phyloP scores from a whole-genome alignment of 2,888 invertebrate genomes.

The Plebejus melissa region DNA sequence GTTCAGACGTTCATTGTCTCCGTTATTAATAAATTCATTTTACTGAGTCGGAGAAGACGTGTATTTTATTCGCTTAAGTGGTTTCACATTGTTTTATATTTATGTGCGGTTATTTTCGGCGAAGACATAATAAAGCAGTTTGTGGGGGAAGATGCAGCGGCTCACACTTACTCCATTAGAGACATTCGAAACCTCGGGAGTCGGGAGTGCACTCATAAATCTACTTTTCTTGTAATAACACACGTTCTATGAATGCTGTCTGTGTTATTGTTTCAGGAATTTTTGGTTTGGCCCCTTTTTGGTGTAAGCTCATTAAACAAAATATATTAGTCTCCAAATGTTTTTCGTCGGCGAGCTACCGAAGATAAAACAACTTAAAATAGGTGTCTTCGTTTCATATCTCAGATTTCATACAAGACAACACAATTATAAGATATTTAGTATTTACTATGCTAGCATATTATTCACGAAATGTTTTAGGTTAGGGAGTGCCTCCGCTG shows the following conservation, averaged over 20 bases:
- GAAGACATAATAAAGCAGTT: constrained; percentile 77
- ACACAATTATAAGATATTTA: too few species aligned
- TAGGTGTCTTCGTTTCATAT: background rate
- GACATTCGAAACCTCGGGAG: constrained; percentile 76
- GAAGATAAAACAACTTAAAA: background rate
- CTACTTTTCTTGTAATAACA: constrained; percentile 73
- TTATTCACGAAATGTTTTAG: too few species aligned
- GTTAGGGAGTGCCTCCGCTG: too few species aligned
- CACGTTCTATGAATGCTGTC: constrained; percentile 60
- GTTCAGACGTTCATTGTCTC: constrained; percentile 79
- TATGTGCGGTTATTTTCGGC: constrained; percentile 78
- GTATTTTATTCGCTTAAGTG: constrained; percentile 80
- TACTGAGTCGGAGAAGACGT: constrained; percentile 76
- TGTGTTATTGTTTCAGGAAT: constrained; percentile 27
- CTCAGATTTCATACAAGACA: background rate
- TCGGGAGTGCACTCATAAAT: constrained; percentile 77
- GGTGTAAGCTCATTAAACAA: constrained; percentile 5
- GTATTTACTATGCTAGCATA: background rate
- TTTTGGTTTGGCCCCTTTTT: constrained; percentile 19
- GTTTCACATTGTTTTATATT: constrained; percentile 80
- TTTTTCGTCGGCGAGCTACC: background rate
- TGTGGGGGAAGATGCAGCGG: constrained; percentile 76
- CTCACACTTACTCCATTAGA: constrained; percentile 76
- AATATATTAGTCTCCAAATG: constrained; percentile 4
- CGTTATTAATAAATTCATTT: constrained; percentile 80